A percentile compares a stretch with the other conserved stretches of the same genome.
Conservation (phyloP, 2,888 invertebrate genomes). For the Imbricaverruca yamaguchii region DNA sequence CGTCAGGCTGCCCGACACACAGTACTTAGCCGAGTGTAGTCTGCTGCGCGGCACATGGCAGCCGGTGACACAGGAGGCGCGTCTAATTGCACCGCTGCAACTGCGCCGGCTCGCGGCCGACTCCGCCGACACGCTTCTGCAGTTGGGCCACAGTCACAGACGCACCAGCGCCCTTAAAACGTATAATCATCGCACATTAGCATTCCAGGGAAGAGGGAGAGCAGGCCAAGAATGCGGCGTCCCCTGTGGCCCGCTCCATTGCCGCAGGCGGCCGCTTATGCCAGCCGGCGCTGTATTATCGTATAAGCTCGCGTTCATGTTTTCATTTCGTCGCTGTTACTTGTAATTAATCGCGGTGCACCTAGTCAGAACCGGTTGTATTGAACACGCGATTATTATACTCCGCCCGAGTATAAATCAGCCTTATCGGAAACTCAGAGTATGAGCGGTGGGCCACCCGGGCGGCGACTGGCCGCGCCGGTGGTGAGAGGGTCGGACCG, state of each 20-base stretch:
- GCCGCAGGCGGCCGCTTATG: background rate
- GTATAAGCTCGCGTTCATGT: background rate
- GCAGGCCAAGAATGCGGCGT: background rate
- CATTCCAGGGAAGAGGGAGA: background rate
- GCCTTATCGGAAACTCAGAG: background rate
- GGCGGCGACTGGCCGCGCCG: background rate
- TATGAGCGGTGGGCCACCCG: background rate
- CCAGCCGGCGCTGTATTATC: background rate
- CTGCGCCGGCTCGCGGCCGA: background rate
- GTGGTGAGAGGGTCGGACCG: background rate
- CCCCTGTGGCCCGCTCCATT: background rate
- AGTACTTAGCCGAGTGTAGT: background rate
- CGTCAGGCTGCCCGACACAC: background rate
- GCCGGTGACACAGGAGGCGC: background rate
- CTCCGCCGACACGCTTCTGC: background rate
- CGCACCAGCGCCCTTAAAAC: background rate
- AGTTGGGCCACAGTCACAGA: background rate
- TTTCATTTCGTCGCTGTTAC: background rate
- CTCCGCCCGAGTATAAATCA: background rate
- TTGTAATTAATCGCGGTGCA: background rate
- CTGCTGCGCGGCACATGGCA: background rate
- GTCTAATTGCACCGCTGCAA: background rate
- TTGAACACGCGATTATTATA: background rate
- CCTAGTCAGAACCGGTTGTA: background rate
- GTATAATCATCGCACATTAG: background rate